Percentiles rank a stretch among this genome's conserved stretches.
These are phyloP conservation scores for Mastacembelus armatus DNA, from an alignment of 2,797 vertebrate species.

Conservation along the genomic window DNA sequence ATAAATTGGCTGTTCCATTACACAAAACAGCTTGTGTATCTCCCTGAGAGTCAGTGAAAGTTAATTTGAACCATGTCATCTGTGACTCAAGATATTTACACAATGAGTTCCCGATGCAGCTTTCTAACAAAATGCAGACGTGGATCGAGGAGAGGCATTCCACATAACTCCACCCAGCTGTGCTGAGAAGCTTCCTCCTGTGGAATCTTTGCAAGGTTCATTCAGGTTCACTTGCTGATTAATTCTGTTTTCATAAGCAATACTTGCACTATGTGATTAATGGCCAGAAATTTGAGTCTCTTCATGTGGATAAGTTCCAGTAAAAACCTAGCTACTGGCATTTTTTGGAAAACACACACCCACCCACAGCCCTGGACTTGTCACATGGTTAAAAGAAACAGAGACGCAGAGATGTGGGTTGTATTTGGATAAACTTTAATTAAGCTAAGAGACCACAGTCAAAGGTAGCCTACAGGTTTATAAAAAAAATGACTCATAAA, in stretches of 20 bases:
- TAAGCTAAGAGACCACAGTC: background rate
- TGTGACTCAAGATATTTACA: constrained; percentile 60
- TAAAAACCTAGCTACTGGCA: constrained; percentile 24
- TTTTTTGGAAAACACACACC: constrained; percentile 11
- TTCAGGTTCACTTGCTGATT: constrained; percentile 73
- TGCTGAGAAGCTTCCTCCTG: constrained; percentile 59
- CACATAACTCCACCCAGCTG: constrained; percentile 74
- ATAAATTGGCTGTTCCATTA: background rate
- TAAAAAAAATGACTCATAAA: constrained; percentile 8
- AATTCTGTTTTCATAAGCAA: constrained; percentile 44
- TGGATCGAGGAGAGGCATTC: constrained; percentile 72
- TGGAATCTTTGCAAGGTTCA: constrained; percentile 68
- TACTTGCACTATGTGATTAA: constrained; percentile 13
- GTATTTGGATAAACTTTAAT: constrained; percentile 25
- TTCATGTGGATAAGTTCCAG: constrained; percentile 33
- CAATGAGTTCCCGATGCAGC: constrained; percentile 52
- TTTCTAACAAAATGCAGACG: constrained; percentile 71
- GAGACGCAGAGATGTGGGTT: background rate
- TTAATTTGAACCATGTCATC: constrained; percentile 38
- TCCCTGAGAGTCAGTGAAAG: constrained; percentile 27
- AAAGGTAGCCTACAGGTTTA: background rate
- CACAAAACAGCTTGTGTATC: constrained; percentile 7
- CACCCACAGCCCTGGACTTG: constrained; percentile 4
- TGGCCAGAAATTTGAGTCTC: constrained; percentile 30
- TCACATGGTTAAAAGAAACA: constrained; percentile 7